Base-by-base conservation (phyloP, 1,140 invertebrate genomes). In the Dendroctonus valens region DNA sequence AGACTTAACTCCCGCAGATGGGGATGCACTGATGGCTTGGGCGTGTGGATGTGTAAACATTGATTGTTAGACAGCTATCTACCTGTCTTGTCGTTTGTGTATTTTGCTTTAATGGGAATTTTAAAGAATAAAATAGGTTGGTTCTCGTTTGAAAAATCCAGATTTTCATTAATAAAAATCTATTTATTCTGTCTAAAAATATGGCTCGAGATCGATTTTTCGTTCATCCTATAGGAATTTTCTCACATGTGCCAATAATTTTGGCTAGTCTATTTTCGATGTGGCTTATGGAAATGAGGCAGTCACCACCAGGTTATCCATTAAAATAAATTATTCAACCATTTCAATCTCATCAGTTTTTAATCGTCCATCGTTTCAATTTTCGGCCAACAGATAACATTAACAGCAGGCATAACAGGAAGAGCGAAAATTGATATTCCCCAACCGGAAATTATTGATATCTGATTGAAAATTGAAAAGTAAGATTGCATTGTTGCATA, bases 31-130 rank as follows among this genome's bases (percentile, higher is more conserved):
- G 64, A 55, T 54, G 41, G 58, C 39, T 40, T 60, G 54, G 54
- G 54, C 49, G 63, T 57, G 55, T 65, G 54, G 58, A 64, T 64
- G 61, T 42, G 40, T 64, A 64, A 64, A 64, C 61, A 64, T 12
- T 42, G 61, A 61, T 51, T 61, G 59, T 52, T 14, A 61, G 48
- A 3, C 58, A 61, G 59, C 59, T 52, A 41, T 61, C 59, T 61
- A 61, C 59, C 59, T 61, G 59, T 61, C 49, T 37, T 59, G 44
- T 48, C 5, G 59, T 51, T 15, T 61, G 59, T 61, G 59, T 61
- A 15, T 61, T 61, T 52, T 61, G 38, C 37, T 61, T 50, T 61
- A 61, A 61, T 61, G 59, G 59, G n/a, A 52, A 52, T 41, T 61
- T 61, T 41, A 60, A 60, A 61, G 48, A 42, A 41, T 15, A 15